Evolutionary conservation across 2,888 invertebrate genomes (phyloP).

Genomic region (Chloromyia formosa): DNA sequence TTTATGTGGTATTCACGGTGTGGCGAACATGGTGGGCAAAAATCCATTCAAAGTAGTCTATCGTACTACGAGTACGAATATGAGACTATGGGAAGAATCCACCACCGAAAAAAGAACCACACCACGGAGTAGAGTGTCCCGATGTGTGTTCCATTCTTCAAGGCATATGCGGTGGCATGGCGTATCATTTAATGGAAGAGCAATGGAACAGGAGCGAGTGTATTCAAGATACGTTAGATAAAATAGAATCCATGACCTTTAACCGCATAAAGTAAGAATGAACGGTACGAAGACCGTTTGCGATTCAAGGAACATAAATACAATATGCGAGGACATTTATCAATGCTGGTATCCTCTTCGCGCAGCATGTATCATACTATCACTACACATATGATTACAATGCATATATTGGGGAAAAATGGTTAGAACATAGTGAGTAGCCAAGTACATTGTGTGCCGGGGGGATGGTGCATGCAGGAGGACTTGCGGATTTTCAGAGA

Average conservation of each 20-base stretch:
- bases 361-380: slow-evolving; percentile 8
- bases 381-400: neutral
- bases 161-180: neutral
- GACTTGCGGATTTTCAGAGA: no score
- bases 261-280: slow-evolving; percentile 24
- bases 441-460: no score
- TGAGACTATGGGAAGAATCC: neutral
- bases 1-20: no score
- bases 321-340: slow-evolving; percentile 50
- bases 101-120: neutral
- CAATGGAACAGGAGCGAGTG: slow-evolving; percentile 28
- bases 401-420: neutral
- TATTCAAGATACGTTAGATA: slow-evolving; percentile 37
- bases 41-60: no score
- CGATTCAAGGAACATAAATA: slow-evolving; percentile 45
- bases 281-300: slow-evolving; percentile 18
- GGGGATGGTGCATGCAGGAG: no score
- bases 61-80: neutral
- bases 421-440: no score
- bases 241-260: slow-evolving; percentile 41
- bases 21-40: neutral
- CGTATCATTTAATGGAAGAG: slow-evolving; percentile 21
- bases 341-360: slow-evolving; percentile 38
- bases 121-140: slow-evolving; percentile 27
- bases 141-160: slow-evolving; percentile 15